Percentiles rank a stretch among this genome's conserved stretches.
phyloP scores from a whole-genome alignment of 2,888 invertebrate genomes.

The Geotrupes spiniger region DNA sequence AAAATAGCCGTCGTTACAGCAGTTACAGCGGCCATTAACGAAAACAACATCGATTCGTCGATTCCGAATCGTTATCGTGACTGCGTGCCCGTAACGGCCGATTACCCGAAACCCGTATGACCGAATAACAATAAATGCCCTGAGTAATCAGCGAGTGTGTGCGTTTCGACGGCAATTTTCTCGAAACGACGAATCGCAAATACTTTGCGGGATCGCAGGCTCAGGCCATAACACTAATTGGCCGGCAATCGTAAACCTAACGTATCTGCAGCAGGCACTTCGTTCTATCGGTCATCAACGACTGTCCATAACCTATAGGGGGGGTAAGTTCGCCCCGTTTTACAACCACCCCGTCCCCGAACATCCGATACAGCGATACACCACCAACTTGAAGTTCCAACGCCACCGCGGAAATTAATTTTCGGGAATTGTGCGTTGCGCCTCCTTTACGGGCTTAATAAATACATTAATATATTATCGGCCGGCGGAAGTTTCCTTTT shows the following conservation, averaged over 20 bases:
- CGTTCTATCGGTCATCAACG: slow-evolving; percentile 41
- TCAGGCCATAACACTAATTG: slow-evolving; percentile 43
- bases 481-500: slow-evolving; percentile 10
- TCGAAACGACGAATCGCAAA: slow-evolving; percentile 30
- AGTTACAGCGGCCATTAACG: no score
- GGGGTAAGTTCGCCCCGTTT: no score
- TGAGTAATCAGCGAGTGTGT: slow-evolving; percentile 6
- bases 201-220: slow-evolving; percentile 30
- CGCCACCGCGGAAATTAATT: no score
- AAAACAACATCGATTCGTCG: no score
- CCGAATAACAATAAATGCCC: slow-evolving; percentile 4
- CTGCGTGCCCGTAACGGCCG: no score
- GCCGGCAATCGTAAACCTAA: slow-evolving; percentile 41
- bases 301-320: slow-evolving; percentile 37
- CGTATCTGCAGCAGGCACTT: slow-evolving; percentile 41
- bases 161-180: slow-evolving; percentile 25
- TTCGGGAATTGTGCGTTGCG: no score
- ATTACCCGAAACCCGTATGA: not conserved
- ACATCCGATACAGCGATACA: no score
- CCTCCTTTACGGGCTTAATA: no score
- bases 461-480: slow-evolving; percentile 24
- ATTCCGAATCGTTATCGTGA: no score
- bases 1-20: no score
- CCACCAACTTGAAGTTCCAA: no score
- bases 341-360: no score